Conservation (phyloP, 2,113 vertebrate genomes). For the Okapia johnstoni region DNA sequence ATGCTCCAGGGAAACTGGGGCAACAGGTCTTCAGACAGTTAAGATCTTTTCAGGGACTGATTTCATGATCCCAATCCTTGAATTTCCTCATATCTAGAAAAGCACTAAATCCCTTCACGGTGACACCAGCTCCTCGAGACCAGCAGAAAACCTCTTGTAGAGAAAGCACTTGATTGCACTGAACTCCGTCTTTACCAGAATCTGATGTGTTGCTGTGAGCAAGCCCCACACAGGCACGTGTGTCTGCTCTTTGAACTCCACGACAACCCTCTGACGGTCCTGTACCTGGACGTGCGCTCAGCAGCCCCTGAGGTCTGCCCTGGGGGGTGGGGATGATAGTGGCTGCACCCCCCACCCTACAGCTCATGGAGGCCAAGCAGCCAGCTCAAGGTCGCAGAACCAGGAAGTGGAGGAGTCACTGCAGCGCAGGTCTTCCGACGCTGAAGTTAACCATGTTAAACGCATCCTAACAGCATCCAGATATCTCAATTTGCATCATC, state of each 20-base stretch:
- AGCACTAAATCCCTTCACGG: neutral
- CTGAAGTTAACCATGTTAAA: neutral
- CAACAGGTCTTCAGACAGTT: neutral
- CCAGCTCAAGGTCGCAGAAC: neutral
- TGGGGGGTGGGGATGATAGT: neutral
- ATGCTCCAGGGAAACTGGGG: neutral
- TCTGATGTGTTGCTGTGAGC: neutral
- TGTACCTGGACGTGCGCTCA: too few species aligned
- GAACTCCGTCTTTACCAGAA: neutral
- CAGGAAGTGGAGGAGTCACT: neutral
- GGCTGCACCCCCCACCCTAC: neutral
- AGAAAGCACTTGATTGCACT: neutral
- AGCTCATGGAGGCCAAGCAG: neutral
- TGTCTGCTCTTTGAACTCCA: neutral
- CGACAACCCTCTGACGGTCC: rapidly evolving
- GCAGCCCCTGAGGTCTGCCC: neutral
- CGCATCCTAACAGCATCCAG: neutral
- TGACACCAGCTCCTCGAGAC: neutral
- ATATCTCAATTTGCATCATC: neutral
- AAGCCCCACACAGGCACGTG: rapidly evolving
- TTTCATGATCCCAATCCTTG: neutral
- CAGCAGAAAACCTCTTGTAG: neutral
- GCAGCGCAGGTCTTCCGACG: neutral
- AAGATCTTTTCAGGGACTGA: neutral
- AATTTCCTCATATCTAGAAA: neutral